Conservation (phyloP, 2,113 vertebrate genomes). For the Jacana jacana region DNA sequence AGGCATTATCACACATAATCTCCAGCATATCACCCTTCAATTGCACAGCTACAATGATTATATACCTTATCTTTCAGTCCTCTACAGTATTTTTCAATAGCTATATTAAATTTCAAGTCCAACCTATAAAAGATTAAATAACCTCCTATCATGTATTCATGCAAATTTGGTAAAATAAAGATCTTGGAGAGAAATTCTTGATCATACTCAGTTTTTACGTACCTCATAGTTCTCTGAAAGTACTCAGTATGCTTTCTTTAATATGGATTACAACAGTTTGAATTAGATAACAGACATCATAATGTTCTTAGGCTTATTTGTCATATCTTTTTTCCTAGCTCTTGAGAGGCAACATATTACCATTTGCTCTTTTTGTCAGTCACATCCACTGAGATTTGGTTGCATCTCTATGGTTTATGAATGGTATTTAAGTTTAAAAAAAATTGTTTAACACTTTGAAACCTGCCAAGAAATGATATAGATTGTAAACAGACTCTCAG, state of each 20-base stretch:
- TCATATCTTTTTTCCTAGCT: not conserved
- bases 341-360: not conserved
- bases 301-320: not conserved
- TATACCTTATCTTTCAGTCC: not conserved
- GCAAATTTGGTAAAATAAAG: not conserved
- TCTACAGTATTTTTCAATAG: not conserved
- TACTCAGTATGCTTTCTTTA: not conserved
- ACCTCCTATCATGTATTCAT: not conserved
- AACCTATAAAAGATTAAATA: not conserved
- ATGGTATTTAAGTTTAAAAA: not conserved
- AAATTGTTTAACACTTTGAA: not conserved
- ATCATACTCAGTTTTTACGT: not conserved
- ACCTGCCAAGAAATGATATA: not conserved
- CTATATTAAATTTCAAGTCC: not conserved
- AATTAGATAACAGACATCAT: not conserved
- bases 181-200: not conserved
- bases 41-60: not conserved
- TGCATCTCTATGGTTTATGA: not conserved
- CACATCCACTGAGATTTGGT: not conserved
- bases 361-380: not conserved
- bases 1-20: not conserved
- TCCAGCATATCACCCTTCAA: not conserved
- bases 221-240: not conserved
- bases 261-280: not conserved
- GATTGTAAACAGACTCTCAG: not conserved